phyloP scores from a whole-genome alignment of 2,113 vertebrate genomes.

The Mohoua ochrocephala region DNA sequence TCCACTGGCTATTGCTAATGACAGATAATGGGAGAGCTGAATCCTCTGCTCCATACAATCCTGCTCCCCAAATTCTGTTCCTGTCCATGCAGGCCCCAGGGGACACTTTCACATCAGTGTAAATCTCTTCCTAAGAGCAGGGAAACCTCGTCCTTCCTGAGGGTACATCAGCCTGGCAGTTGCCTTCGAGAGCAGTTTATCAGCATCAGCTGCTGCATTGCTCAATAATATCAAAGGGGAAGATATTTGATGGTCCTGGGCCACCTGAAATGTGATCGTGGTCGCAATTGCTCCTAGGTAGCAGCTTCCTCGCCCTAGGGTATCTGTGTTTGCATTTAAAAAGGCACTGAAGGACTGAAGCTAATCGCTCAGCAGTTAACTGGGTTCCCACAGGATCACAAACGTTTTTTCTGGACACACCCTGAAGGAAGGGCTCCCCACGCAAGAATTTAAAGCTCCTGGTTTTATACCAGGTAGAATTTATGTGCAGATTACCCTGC shows the following conservation, averaged over 20 bases:
- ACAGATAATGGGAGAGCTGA: neutral
- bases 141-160: neutral
- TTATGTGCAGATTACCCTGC: neutral
- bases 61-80: neutral
- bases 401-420: neutral
- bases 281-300: neutral
- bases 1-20: neutral
- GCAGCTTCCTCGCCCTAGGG: neutral
- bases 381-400: neutral
- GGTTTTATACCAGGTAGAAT: neutral
- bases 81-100: neutral
- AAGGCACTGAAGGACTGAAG: neutral
- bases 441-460: conserved; percentile 18
- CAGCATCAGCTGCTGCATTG: neutral
- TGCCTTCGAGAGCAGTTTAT: neutral
- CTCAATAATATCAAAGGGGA: neutral
- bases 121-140: neutral
- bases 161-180: neutral
- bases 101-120: neutral
- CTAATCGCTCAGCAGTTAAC: neutral
- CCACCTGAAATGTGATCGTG: neutral
- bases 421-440: neutral
- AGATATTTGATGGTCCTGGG: neutral
- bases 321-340: conserved; percentile 24
- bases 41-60: neutral